Conservation (phyloP, 2,797 vertebrate genomes). For the Sebastes goodei region DNA sequence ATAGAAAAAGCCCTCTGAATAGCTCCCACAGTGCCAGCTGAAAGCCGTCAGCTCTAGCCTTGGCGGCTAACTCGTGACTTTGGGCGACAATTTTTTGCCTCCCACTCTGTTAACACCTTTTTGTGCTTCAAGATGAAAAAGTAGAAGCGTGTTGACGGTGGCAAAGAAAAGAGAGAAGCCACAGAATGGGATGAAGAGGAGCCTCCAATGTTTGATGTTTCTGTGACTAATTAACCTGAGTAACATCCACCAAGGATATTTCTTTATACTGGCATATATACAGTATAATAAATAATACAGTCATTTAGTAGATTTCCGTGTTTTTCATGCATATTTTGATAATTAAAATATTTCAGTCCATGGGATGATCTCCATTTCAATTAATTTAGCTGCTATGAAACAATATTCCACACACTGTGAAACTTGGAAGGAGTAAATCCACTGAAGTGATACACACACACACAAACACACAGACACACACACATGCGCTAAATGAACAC, state of each 20-base stretch:
- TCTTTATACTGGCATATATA: neutral
- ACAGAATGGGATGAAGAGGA: neutral
- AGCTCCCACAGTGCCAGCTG: constrained; percentile 32
- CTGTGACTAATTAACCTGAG: neutral
- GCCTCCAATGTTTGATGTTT: neutral
- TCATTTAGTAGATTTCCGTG: neutral
- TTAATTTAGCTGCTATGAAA: neutral
- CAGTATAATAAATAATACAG: neutral
- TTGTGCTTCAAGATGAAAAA: constrained; percentile 23
- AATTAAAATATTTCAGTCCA: neutral
- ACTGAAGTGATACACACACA: neutral
- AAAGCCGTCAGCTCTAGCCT: constrained; percentile 43
- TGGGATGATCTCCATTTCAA: neutral
- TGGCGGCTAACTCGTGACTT: constrained; percentile 45
- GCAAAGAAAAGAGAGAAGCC: neutral
- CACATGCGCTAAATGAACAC: neutral
- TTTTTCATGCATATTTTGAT: neutral
- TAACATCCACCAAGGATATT: neutral
- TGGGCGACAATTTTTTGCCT: constrained; percentile 10
- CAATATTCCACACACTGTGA: neutral
- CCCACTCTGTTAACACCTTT: constrained; percentile 28
- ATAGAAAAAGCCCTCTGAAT: constrained; percentile 54
- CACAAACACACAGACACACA: neutral
- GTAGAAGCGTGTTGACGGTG: neutral
- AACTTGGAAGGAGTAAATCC: neutral